Conservation (phyloP, 2,888 invertebrate species). For the Lysandra bellargus region DNA sequence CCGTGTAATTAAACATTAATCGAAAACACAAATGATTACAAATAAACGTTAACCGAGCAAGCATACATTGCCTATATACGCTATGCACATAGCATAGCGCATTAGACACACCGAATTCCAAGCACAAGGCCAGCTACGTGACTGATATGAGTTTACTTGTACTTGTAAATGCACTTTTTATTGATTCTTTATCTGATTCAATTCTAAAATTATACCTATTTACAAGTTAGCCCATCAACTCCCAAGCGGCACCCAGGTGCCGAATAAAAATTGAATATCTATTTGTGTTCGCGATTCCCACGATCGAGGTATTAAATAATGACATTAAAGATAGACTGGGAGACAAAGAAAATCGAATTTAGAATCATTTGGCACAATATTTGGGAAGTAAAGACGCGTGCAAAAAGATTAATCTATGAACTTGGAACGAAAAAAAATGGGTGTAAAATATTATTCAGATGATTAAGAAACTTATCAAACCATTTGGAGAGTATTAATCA, state of each 20-base stretch:
- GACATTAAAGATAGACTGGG: background rate
- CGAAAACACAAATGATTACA: background rate
- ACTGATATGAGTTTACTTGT: conserved; percentile 8
- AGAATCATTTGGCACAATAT: background rate
- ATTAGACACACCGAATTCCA: conserved; percentile 16
- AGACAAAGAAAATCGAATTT: background rate
- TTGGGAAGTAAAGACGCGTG: background rate
- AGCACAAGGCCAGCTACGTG: conserved; percentile 6
- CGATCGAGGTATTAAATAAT: background rate
- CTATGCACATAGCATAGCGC: conserved; percentile 4
- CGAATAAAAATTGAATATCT: too few relatives aligned
- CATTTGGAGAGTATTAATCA: background rate
- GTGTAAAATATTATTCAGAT: background rate
- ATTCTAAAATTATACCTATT: background rate
- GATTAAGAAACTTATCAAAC: background rate
- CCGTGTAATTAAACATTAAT: background rate
- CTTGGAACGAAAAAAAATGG: background rate
- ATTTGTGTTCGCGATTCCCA: too few relatives aligned
- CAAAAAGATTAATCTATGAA: background rate
- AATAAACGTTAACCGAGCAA: background rate
- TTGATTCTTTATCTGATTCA: conserved; percentile 12
- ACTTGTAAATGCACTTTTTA: conserved; percentile 19
- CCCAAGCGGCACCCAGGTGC: too few relatives aligned
- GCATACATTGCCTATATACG: conserved; percentile 6
- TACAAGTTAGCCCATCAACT: background rate